These are phyloP conservation scores for Caerostris extrusa DNA, from an alignment of 1,140 invertebrate species.

Conservation along the genomic window DNA sequence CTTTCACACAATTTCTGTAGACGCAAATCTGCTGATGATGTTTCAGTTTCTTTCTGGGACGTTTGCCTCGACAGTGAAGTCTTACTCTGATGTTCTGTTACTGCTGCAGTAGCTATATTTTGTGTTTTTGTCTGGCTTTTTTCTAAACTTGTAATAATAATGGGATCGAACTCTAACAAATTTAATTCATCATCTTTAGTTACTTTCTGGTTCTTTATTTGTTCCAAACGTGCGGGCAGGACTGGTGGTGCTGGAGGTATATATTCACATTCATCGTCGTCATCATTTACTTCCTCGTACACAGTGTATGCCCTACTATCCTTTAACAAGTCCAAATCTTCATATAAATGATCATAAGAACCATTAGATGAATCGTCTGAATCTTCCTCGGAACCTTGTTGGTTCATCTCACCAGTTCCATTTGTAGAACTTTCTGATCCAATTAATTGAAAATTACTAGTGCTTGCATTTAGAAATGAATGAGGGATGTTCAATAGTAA, in stretches of 20 bases:
- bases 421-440: not conserved
- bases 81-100: too few relatives aligned
- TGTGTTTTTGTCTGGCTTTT: not conserved
- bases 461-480: slow-evolving; percentile 47
- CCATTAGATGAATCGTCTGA: not conserved
- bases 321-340: slow-evolving; percentile 19
- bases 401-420: not conserved
- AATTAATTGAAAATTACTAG: not conserved
- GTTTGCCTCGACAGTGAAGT: not conserved
- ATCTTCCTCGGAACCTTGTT: not conserved
- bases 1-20: slow-evolving; percentile 52
- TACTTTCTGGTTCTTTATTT: not conserved
- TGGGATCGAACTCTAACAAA: too few relatives aligned
- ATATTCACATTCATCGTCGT: not conserved
- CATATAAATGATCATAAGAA: slow-evolving; percentile 48
- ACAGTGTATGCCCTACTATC: not conserved
- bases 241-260: not conserved
- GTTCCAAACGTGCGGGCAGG: not conserved
- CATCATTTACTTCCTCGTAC: slow-evolving; percentile 43
- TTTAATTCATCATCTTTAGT: not conserved
- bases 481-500: slow-evolving; percentile 5
- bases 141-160: not conserved
- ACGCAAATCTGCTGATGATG: not conserved
- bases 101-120: not conserved
- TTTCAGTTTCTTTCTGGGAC: not conserved